phyloP scores from a whole-genome alignment of 30 jellyfish, hydroid and myxozoan species.

The Chrysaora quinquecirrha region DNA sequence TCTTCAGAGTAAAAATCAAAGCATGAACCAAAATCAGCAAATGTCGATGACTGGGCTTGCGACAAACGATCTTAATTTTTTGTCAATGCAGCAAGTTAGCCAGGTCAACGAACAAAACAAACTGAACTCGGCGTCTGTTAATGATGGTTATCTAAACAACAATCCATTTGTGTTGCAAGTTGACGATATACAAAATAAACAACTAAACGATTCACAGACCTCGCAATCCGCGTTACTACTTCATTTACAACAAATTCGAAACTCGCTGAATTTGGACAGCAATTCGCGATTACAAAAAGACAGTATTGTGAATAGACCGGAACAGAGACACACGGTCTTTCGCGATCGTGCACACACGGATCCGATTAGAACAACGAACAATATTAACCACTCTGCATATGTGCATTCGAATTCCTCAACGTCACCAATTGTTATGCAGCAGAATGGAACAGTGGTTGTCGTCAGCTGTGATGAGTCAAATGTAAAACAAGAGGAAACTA shows the following conservation, averaged over 20 bases:
- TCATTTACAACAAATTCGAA: neutral
- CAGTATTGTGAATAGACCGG: neutral
- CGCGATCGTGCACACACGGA: neutral
- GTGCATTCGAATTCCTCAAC: neutral
- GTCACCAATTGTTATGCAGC: neutral
- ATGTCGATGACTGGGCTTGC: neutral
- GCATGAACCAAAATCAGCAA: neutral
- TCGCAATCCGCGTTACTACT: neutral
- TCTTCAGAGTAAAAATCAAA: neutral
- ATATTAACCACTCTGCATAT: neutral
- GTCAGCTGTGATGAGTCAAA: neutral
- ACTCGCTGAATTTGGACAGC: neutral
- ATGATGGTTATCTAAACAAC: neutral
- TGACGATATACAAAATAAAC: neutral
- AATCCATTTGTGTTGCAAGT: neutral
- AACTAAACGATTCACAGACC: neutral
- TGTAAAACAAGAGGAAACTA: neutral
- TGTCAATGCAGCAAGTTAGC: neutral
- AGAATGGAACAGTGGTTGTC: conserved; percentile 1
- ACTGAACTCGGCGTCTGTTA: neutral
- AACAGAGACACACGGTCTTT: neutral
- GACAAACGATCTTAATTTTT: neutral
- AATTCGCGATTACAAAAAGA: neutral
- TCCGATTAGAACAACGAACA: neutral
- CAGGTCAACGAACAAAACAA: neutral